Conservation (phyloP, 2,888 invertebrate genomes). For the Microctonus hyperodae region DNA sequence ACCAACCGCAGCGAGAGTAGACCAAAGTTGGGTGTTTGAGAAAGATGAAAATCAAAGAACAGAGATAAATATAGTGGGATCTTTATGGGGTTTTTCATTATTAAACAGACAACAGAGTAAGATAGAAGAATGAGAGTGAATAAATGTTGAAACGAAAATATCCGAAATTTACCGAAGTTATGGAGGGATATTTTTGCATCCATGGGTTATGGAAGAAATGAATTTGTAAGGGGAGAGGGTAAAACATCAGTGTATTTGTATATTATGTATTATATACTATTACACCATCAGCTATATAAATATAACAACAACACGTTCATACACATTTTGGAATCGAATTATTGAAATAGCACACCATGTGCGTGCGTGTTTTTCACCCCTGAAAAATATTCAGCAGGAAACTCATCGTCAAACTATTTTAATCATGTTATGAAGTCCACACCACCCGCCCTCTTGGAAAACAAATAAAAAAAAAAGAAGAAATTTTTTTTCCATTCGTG, state of each 20-base stretch:
- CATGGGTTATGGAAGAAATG: too few species aligned
- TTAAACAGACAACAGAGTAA: not conserved
- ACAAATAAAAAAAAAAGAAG: too few species aligned
- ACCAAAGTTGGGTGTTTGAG: slow-evolving; percentile 7
- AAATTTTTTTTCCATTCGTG: too few species aligned
- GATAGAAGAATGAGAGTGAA: slow-evolving; percentile 1
- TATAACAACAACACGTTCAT: too few species aligned
- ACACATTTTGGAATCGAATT: not conserved
- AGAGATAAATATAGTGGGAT: not conserved
- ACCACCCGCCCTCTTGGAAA: too few species aligned
- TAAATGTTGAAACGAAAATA: slow-evolving; percentile 5
- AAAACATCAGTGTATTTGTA: not conserved
- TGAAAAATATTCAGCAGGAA: slow-evolving; percentile 2
- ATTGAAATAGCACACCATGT: not conserved
- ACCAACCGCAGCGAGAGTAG: slow-evolving; percentile 20
- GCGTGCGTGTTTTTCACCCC: slow-evolving; percentile 1
- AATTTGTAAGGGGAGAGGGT: slow-evolving; percentile 15
- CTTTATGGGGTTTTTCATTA: slow-evolving; percentile 3
- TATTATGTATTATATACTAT: too few species aligned
- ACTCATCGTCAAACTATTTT: not conserved
- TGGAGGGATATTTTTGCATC: slow-evolving; percentile 34
- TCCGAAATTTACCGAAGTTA: slow-evolving; percentile 29
- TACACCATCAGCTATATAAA: too few species aligned
- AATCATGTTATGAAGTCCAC: too few species aligned
- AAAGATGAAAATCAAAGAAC: slow-evolving; percentile 1